These are phyloP conservation scores for Oreochromis mossambicus DNA, from an alignment of 2,797 vertebrate species.

Conservation along the genomic window DNA sequence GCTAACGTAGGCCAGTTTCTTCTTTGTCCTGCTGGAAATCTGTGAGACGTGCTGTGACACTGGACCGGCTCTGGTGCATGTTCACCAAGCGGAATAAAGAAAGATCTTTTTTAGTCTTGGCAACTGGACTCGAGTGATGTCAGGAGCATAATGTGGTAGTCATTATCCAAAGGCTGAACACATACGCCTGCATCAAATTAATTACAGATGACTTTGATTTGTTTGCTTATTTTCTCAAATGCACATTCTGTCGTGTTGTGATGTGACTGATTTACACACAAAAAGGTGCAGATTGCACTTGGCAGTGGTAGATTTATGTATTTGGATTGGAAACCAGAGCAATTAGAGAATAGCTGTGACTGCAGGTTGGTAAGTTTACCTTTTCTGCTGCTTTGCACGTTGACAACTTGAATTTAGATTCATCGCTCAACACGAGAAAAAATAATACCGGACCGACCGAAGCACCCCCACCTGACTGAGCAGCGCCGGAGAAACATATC, in stretches of 20 bases:
- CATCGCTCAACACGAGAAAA: neutral
- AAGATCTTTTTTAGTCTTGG: neutral
- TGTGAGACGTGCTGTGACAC: neutral
- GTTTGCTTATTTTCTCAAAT: neutral
- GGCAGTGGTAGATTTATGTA: neutral
- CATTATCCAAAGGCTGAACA: conserved; percentile 1
- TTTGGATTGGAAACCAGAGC: neutral
- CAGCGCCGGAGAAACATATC: conserved; percentile 15
- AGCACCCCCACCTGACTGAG: neutral
- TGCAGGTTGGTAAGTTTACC: neutral
- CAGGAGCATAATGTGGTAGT: neutral
- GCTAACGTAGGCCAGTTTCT: accelerated
- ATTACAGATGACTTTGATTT: conserved; percentile 29
- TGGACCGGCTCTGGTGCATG: neutral
- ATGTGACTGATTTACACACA: neutral
- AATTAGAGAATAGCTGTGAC: neutral
- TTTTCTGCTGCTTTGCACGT: neutral
- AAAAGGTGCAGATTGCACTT: neutral
- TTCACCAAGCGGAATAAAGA: conserved; percentile 26
- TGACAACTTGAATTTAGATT: conserved; percentile 1
- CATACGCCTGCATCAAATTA: neutral
- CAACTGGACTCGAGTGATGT: neutral
- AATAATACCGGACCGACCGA: neutral
- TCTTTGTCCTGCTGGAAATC: neutral
- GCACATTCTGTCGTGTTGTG: neutral